Evolutionary conservation across 2,888 invertebrate genomes (phyloP), one percentile per base, ranked within the genome.

Genomic region (Prosopocoilus inquinatus): DNA sequence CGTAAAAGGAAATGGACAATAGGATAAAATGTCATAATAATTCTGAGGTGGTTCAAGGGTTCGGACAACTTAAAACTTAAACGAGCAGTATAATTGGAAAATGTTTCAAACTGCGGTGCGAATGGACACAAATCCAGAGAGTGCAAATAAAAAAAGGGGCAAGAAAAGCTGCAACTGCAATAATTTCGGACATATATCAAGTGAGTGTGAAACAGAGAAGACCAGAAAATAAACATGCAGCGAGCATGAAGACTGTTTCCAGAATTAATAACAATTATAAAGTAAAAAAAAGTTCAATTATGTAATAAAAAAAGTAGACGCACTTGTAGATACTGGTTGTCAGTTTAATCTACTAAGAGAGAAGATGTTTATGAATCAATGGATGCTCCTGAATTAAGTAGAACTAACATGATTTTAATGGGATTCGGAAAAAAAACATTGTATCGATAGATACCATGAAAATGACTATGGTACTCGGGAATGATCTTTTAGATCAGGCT

Each of bases 141-240:
- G 12, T 43, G 43, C 13, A 9, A 15, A 43, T 9, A 43, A 2
- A 43, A 43, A 12, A 3, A 43, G 20, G 43, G 43, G 13, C 20
- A 15, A 15, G 20, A 43, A 43, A 43, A 12, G 43, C 43, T 43
- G 11, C 43, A 43, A 43, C 9, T 43, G 43, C 43, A 15, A 43
- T 12, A 43, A 9, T 16, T 43, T 43, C 43, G 13, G 43, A 12
- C 13, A n/a, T n/a, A 43, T 11, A 43, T 3, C 20, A 20, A 4
- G 3, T 20, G 20, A 20, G n/a, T n/a, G 4, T 20, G 20, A 20
- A 20, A 20, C 20, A 2, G 4, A 20, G 4, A 1, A 20, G 4
- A 3, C 20, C 2, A 20, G 20, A 20, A 20, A 4, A 20, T 20
- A 20, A 20, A 20, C 20, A 20, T 3, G 4, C 20, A 2, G 20